Conservation (phyloP, 2,797 vertebrate genomes). For the Lagocephalus sceleratus region DNA sequence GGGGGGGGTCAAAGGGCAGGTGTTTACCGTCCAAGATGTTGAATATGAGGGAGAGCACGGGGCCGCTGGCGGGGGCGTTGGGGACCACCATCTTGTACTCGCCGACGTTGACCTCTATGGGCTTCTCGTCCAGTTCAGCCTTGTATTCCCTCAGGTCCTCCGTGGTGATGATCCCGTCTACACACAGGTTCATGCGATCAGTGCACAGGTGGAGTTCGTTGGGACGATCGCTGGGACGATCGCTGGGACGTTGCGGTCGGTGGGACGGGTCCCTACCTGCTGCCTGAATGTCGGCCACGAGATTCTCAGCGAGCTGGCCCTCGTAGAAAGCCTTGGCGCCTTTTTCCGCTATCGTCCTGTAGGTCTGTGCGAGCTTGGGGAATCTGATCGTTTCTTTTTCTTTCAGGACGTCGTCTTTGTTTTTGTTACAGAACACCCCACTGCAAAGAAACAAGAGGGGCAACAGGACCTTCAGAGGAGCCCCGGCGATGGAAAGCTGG, state of each 20-base stretch:
- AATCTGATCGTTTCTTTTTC: constrained; percentile 75
- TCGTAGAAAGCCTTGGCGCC: constrained; percentile 72
- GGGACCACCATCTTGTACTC: constrained; percentile 81
- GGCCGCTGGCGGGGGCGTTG: constrained; percentile 86
- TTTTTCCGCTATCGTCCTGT: constrained; percentile 67
- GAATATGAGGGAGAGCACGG: constrained; percentile 88
- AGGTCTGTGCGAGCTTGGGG: constrained; percentile 70
- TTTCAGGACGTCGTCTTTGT: constrained; percentile 56
- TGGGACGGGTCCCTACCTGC: constrained; percentile 64
- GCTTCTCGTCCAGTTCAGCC: constrained; percentile 76
- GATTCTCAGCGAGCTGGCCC: constrained; percentile 78
- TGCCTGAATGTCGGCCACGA: constrained; percentile 81
- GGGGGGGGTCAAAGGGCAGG: not conserved
- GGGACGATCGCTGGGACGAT: constrained; percentile 1
- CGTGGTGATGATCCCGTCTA: constrained; percentile 89
- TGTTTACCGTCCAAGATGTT: constrained; percentile 86
- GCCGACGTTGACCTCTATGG: constrained; percentile 76
- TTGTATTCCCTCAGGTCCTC: constrained; percentile 85
- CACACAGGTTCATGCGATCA: constrained; percentile 43
- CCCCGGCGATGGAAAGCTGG: too few relatives aligned
- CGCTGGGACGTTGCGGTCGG: constrained; percentile 3
- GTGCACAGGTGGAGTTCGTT: constrained; percentile 21
- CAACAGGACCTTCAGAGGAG: too few relatives aligned
- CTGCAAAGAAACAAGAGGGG: constrained; percentile 50
- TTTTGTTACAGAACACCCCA: constrained; percentile 71